Evolutionary conservation across 2,797 vertebrate genomes (phyloP).

Genomic region (Pseudochirops cupreus): DNA sequence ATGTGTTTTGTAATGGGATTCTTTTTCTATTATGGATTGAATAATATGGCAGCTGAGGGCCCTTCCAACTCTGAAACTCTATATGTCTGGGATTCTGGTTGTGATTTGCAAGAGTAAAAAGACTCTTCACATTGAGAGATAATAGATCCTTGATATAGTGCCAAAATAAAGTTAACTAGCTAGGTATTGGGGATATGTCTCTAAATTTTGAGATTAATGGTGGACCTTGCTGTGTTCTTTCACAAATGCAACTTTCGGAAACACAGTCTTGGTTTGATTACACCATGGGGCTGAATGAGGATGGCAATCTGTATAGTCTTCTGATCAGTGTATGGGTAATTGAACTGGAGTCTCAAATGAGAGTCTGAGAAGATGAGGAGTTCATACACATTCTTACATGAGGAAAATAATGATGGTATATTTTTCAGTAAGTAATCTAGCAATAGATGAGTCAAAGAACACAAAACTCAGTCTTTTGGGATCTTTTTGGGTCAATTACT

Average conservation of each 20-base stretch:
- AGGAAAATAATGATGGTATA: not conserved
- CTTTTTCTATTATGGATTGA: not conserved
- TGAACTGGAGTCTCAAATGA: not conserved
- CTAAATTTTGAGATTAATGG: not conserved
- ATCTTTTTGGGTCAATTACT: not conserved
- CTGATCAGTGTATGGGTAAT: not conserved
- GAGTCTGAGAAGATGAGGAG: not conserved
- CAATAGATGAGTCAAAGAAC: not conserved
- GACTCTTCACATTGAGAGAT: not conserved
- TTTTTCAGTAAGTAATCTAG: not conserved
- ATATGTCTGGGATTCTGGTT: too few relatives aligned
- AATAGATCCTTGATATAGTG: not conserved
- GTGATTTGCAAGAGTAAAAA: not conserved
- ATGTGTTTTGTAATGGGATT: not conserved
- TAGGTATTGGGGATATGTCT: not conserved
- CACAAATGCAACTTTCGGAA: not conserved
- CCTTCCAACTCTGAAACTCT: not conserved
- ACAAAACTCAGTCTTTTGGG: not conserved
- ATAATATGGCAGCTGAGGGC: not conserved
- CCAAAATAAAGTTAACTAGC: not conserved
- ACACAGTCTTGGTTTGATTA: not conserved
- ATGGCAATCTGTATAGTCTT: not conserved
- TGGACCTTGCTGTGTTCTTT: not conserved
- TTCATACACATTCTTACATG: not conserved
- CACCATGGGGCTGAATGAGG: not conserved